phyloP scores from a whole-genome alignment of 2,113 vertebrate genomes.

The Lagopus leucura region DNA sequence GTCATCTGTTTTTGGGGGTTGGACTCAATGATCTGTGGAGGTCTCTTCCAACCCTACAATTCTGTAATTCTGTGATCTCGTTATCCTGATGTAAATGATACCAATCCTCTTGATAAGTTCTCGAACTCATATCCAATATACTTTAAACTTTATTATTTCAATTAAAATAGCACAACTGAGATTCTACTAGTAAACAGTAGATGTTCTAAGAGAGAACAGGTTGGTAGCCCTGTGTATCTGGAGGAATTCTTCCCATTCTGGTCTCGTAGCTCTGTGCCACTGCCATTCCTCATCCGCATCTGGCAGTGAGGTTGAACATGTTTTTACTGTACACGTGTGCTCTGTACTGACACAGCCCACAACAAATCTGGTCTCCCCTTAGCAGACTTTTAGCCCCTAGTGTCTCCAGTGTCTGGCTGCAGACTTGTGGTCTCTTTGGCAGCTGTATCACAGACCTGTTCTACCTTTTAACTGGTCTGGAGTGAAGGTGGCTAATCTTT shows the following conservation, averaged over 20 bases:
- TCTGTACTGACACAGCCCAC: not conserved
- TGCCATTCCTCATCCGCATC: not conserved
- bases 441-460: not conserved
- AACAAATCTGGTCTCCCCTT: not conserved
- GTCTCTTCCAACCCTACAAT: too few relatives aligned
- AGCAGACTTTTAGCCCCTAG: not conserved
- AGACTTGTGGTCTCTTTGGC: not conserved
- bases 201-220: not conserved
- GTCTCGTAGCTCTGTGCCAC: not conserved
- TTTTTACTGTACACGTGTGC: fast-evolving
- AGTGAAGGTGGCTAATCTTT: not conserved
- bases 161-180: not conserved
- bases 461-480: not conserved
- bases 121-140: not conserved
- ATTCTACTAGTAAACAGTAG: not conserved
- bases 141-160: not conserved
- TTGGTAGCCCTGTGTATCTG: not conserved
- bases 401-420: not conserved
- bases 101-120: not conserved
- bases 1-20: not conserved
- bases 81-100: not conserved
- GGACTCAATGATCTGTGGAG: too few relatives aligned
- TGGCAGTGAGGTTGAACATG: not conserved
- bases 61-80: not conserved
- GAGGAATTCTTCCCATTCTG: not conserved